Percentiles rank a stretch among this genome's conserved stretches.
Evolutionary conservation across 2,113 vertebrate species (phyloP).

Genomic region (Dissostichus mawsoni): DNA sequence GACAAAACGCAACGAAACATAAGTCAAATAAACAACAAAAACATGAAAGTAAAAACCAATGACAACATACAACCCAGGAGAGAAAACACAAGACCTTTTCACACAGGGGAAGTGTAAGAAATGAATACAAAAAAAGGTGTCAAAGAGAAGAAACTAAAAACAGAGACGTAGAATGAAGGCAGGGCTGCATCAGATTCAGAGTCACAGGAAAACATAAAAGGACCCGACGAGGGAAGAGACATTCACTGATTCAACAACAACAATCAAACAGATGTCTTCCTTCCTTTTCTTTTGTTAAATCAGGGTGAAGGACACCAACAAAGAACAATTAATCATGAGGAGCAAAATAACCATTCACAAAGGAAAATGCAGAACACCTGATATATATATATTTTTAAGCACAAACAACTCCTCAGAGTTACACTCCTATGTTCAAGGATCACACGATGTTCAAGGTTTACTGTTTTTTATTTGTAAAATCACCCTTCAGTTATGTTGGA

Average conservation of each 20-base stretch:
- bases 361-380: slow-evolving; percentile 69
- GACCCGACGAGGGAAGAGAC: slow-evolving; percentile 49
- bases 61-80: slow-evolving; percentile 63
- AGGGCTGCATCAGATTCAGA: slow-evolving; percentile 8
- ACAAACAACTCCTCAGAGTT: slow-evolving; percentile 63
- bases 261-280: slow-evolving; percentile 66
- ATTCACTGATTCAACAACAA: slow-evolving; percentile 76
- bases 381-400: slow-evolving; percentile 66
- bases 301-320: slow-evolving; percentile 44
- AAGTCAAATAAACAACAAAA: slow-evolving; percentile 51
- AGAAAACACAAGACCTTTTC: slow-evolving; percentile 45
- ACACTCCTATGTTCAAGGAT: slow-evolving; percentile 60
- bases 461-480: slow-evolving; percentile 51
- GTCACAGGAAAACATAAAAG: slow-evolving; percentile 31
- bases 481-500: slow-evolving; percentile 52
- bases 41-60: slow-evolving; percentile 56
- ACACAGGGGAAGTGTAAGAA: slow-evolving; percentile 3
- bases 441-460: slow-evolving; percentile 64
- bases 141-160: background rate
- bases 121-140: background rate
- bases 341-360: slow-evolving; percentile 65
- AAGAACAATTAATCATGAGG: slow-evolving; percentile 48
- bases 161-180: background rate
- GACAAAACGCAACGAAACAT: slow-evolving; percentile 61
- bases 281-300: slow-evolving; percentile 48